Conservation (phyloP, 2,797 vertebrate species). For the Ctenopoma kingsleyae region DNA sequence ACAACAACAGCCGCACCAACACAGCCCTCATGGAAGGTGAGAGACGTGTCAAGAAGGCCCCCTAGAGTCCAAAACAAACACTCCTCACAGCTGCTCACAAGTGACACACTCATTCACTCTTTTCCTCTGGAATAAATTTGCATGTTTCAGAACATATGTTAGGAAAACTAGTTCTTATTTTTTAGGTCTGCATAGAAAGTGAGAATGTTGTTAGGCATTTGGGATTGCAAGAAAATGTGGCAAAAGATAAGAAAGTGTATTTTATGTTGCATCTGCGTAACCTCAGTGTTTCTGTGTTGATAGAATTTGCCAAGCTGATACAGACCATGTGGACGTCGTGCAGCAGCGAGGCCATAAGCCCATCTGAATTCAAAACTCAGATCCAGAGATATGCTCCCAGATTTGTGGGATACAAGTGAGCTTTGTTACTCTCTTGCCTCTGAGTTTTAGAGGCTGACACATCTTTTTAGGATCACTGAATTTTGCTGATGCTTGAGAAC, state of each 20-base stretch:
- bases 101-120: not conserved
- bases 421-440: not conserved
- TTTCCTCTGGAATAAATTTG: not conserved
- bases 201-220: not conserved
- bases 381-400: slow-evolving; percentile 98
- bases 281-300: slow-evolving; percentile 19
- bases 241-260: not conserved
- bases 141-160: slow-evolving; percentile 1
- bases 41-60: slow-evolving; percentile 25
- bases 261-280: slow-evolving; percentile 13
- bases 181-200: not conserved
- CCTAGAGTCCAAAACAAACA: slow-evolving; percentile 33
- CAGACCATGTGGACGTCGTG: slow-evolving; percentile 95
- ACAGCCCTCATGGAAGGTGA: slow-evolving; percentile 96
- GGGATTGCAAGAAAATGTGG: not conserved
- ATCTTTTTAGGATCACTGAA: not conserved
- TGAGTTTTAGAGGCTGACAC: not conserved
- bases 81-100: not conserved
- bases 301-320: slow-evolving; percentile 97
- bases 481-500: not conserved
- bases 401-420: slow-evolving; percentile 98
- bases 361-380: slow-evolving; percentile 98
- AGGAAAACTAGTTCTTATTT: not conserved
- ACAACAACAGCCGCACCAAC: slow-evolving; percentile 92
- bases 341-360: slow-evolving; percentile 93